These are phyloP conservation scores for Laticauda colubrina DNA, from an alignment of 2,113 vertebrate genomes.

Conservation along the genomic window DNA sequence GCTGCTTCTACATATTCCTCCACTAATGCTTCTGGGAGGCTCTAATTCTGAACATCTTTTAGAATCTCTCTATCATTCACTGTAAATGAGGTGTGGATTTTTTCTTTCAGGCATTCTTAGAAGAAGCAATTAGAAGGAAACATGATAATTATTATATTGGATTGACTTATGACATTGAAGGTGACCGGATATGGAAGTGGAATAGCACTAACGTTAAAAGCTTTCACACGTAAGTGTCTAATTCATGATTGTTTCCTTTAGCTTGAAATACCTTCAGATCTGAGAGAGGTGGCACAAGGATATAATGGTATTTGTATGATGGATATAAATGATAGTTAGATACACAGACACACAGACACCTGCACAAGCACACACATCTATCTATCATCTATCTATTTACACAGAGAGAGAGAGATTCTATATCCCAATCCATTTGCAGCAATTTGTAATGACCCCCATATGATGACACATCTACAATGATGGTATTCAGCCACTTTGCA, in stretches of 20 bases:
- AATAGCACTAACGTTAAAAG: accelerated
- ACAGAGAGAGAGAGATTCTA: no score
- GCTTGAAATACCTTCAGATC: background rate
- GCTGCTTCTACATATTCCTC: background rate
- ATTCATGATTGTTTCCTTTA: background rate
- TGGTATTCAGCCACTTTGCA: no score
- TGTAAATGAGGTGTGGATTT: background rate
- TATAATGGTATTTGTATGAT: no score
- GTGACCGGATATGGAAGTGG: background rate
- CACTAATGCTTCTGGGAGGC: background rate
- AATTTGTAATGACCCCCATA: no score
- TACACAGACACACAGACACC: no score
- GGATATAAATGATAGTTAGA: no score
- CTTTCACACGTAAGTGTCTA: background rate
- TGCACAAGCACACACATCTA: no score
- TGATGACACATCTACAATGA: no score
- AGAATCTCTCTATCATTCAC: background rate
- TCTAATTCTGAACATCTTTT: background rate
- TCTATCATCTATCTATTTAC: no score
- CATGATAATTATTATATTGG: accelerated
- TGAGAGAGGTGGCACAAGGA: background rate
- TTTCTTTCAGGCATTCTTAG: background rate
- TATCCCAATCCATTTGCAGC: no score
- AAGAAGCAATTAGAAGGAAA: accelerated
- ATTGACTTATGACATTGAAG: background rate